Base-by-base conservation (phyloP, 2,113 vertebrate genomes). In the Sylvilagus bachmani region DNA sequence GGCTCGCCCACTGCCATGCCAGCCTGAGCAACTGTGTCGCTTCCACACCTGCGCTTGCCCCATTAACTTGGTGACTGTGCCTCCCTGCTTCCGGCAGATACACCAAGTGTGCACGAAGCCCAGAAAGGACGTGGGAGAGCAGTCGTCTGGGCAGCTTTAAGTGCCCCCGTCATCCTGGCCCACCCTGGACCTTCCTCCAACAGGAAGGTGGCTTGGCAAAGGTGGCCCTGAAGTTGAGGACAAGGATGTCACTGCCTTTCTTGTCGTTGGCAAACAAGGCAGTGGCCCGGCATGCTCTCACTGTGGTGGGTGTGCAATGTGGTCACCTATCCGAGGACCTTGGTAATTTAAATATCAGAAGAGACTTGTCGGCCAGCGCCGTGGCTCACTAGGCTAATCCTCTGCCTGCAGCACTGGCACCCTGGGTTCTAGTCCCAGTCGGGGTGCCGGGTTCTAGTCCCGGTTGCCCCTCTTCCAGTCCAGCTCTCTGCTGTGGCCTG, bases 11-110 rank as follows among this genome's bases (percentile, higher is more conserved):
- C 61, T 66, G 62, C 78, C 22, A 29, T 0, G 1, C 0, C 9
- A 90, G 69, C 82, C 55, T 8, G 38, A 88, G 49, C 67, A 55
- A 51, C 33, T 11, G 75, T 58, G 64, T 83, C 51, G 19, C 55
- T 71, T 85, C 64, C 62, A 16, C 62, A 53, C 29, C 16, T 55
- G 1, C 14, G 19, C 53, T 62, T 73, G 78, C 36, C 11, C 74
- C 51, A 27, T 78, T 89, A 51, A 86, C 69, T 49, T 92, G 84
- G 86, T 77, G 61, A 66, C 75, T 90, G 21, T 33, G 29, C 21
- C 70, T 94, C 70, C 55, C 81, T 58, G 53, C 51, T 79, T 74
- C 71, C 86, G 66, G 51, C 66, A 79, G 75, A 33, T 64, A 31
- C 71, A 92, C 66, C 85, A 29, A 22, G 67, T 36, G 49, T 86